Conservation (phyloP, 2,797 vertebrate genomes). For the Lithobates sylvaticus region DNA sequence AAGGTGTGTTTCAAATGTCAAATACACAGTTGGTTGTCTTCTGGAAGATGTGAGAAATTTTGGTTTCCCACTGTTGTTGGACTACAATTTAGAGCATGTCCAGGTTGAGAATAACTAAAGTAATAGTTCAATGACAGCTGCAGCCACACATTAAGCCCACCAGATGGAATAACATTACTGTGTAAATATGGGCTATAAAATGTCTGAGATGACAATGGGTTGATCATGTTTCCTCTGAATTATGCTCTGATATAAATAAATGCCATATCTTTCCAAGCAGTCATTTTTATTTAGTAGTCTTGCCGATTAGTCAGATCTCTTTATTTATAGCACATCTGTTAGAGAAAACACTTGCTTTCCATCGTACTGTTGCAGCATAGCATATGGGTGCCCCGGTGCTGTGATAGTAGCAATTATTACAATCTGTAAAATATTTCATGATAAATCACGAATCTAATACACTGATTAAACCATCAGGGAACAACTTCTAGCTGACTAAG, state of each 20-base stretch:
- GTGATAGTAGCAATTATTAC: slow-evolving; percentile 47
- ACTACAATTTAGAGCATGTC: neutral
- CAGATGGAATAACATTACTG: slow-evolving; percentile 18
- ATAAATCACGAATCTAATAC: neutral
- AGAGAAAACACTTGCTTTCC: slow-evolving; percentile 17
- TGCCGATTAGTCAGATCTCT: slow-evolving; percentile 15
- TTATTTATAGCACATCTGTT: slow-evolving; percentile 56
- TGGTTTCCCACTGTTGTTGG: neutral
- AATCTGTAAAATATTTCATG: slow-evolving; percentile 32
- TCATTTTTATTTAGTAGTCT: slow-evolving; percentile 25
- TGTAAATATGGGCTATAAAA: slow-evolving; percentile 29
- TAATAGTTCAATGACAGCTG: neutral
- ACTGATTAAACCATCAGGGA: neutral
- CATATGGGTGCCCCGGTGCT: slow-evolving; percentile 17
- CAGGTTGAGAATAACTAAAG: neutral
- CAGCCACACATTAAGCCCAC: slow-evolving; percentile 2
- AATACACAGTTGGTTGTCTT: no score
- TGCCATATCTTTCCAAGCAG: slow-evolving; percentile 17
- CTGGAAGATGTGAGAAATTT: no score
- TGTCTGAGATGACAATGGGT: slow-evolving; percentile 17
- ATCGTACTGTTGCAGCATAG: slow-evolving; percentile 6
- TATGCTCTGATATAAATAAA: slow-evolving; percentile 29
- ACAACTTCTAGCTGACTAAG: neutral
- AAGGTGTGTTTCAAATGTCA: no score
- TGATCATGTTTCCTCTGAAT: slow-evolving; percentile 1